A percentile compares a stretch with the other conserved stretches of the same genome.
Evolutionary conservation across 1,140 invertebrate species (phyloP).

Genomic region (Meloidogyne hapla): DNA sequence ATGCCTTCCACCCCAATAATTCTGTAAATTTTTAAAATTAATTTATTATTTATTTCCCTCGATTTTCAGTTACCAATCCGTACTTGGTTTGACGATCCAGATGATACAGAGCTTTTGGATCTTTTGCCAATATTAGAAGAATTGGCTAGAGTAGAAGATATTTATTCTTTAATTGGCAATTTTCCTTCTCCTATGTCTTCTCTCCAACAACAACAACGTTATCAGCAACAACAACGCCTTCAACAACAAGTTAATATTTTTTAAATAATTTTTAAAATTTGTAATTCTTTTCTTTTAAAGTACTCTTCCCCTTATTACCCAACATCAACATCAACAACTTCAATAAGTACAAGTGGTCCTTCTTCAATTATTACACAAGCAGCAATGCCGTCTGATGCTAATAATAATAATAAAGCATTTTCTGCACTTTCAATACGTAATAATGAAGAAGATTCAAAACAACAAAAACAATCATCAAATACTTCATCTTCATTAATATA

Average conservation of each 20-base stretch:
- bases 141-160: constrained; percentile 72
- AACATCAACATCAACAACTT: not conserved
- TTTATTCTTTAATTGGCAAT: constrained; percentile 40
- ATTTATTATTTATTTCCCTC: not conserved
- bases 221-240: not conserved
- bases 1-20: constrained; percentile 99
- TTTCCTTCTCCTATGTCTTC: not conserved
- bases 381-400: not conserved
- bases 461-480: not conserved
- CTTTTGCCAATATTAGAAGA: constrained; percentile 93
- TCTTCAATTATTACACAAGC: constrained; percentile 1
- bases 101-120: constrained; percentile 87
- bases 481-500: not conserved
- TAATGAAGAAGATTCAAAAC: not conserved
- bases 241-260: not conserved
- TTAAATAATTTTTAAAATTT: no score
- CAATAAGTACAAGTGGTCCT: not conserved
- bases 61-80: constrained; percentile 81
- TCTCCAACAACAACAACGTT: not conserved
- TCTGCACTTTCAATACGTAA: not conserved
- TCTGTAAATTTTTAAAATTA: constrained; percentile 74
- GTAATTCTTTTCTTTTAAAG: not conserved
- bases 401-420: not conserved
- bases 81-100: constrained; percentile 96
- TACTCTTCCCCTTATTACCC: not conserved